These are phyloP conservation scores for Sciurus carolinensis DNA, from an alignment of 2,797 vertebrate species.

Conservation along the genomic window DNA sequence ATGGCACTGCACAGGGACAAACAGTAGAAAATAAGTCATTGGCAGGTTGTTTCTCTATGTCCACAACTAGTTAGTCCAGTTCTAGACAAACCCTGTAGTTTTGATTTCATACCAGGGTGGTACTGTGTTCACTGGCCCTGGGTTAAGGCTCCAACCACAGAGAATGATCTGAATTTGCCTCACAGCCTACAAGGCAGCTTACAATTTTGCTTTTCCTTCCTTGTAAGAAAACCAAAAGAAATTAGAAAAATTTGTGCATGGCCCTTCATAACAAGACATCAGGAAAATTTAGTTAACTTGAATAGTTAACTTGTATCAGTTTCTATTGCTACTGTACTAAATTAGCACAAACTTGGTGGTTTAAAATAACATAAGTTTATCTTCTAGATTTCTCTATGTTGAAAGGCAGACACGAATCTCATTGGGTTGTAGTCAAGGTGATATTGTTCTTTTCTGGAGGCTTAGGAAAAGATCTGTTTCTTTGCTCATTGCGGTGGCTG, in stretches of 20 bases:
- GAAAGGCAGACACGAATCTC: not conserved
- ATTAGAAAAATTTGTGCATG: not conserved
- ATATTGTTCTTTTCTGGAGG: not conserved
- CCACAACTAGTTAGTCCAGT: conserved; percentile 3
- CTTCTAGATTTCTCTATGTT: not conserved
- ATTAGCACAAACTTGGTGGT: not conserved
- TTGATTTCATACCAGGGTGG: not conserved
- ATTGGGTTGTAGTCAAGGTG: not conserved
- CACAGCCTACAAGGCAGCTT: not conserved
- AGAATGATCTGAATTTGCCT: not conserved
- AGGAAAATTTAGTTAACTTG: not conserved
- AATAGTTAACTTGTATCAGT: not conserved
- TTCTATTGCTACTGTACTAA: not conserved
- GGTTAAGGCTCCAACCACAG: not conserved
- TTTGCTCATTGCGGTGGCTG: not conserved
- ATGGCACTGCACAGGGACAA: not conserved
- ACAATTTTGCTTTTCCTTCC: conserved; percentile 20
- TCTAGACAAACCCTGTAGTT: not conserved
- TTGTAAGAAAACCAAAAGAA: not conserved
- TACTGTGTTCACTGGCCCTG: not conserved
- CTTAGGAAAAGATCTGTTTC: not conserved
- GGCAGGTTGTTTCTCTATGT: not conserved
- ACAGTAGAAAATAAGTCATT: conserved; percentile 12
- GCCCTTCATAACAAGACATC: not conserved
- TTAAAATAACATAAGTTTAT: conserved; percentile 13